Percentiles rank a stretch among this genome's conserved stretches.
Evolutionary conservation across 2,888 invertebrate genomes (phyloP).

Genomic region (Mactromeris polynyma): DNA sequence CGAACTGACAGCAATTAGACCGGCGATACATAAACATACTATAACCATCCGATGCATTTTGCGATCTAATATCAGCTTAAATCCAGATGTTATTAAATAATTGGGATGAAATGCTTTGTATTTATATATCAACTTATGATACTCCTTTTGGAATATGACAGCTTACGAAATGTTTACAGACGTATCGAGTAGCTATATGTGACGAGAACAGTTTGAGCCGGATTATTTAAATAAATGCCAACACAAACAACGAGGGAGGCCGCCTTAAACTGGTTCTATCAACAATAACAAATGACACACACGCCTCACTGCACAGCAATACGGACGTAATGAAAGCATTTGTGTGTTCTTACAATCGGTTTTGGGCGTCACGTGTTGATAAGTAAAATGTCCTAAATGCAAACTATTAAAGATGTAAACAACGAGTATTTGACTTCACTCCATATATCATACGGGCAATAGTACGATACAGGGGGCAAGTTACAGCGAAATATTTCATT

Average conservation of each 20-base stretch:
- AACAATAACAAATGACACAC: slow-evolving; percentile 29
- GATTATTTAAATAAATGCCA: background rate
- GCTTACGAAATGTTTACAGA: background rate
- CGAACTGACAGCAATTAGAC: background rate
- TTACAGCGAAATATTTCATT: background rate
- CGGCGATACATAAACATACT: background rate
- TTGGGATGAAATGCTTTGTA: background rate
- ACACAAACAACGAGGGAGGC: background rate
- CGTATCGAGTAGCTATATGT: background rate
- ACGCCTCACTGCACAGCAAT: slow-evolving; percentile 8
- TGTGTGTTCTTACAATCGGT: background rate
- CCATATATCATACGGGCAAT: background rate
- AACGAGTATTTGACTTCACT: background rate
- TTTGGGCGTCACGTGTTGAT: background rate
- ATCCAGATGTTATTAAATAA: background rate
- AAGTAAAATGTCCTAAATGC: slow-evolving; percentile 16
- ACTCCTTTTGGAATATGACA: background rate
- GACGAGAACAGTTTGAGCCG: background rate
- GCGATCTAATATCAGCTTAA: background rate
- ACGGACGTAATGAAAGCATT: slow-evolving; percentile 13
- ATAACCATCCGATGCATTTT: slow-evolving; percentile 21
- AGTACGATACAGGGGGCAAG: background rate
- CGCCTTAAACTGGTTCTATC: background rate
- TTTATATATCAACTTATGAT: background rate
- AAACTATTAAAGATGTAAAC: background rate